A percentile compares a stretch with the other conserved stretches of the same genome.
Evolutionary conservation across 2,113 vertebrate genomes (phyloP).

Genomic region (Sprattus sprattus): DNA sequence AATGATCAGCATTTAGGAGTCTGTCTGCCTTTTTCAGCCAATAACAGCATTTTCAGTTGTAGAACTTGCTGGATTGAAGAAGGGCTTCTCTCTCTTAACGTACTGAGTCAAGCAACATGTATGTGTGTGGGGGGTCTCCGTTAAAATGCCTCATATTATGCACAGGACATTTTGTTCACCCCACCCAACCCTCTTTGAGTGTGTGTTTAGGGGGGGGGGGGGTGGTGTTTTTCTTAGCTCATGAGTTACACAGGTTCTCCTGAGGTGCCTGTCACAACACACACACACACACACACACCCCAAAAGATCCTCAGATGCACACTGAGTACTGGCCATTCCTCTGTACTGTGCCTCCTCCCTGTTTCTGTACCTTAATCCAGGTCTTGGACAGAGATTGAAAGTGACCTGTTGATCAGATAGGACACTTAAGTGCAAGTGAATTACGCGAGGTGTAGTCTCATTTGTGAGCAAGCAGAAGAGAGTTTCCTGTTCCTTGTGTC

Average conservation of each 20-base stretch:
- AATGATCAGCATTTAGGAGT: constrained; percentile 7
- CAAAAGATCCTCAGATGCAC: neutral
- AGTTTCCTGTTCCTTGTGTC: neutral
- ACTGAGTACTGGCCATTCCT: neutral
- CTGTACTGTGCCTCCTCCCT: neutral
- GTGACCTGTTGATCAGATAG: no score
- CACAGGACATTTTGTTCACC: neutral
- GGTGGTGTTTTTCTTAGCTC: neutral
- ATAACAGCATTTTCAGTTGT: neutral
- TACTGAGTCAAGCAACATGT: neutral
- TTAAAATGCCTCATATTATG: neutral
- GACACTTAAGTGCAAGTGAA: no score
- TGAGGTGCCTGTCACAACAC: neutral
- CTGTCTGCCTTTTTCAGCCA: constrained; percentile 7
- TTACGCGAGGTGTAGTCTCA: no score
- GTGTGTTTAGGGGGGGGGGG: neutral
- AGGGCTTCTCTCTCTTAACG: neutral
- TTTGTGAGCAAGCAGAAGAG: no score
- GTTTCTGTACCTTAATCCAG: no score
- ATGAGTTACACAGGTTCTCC: neutral
- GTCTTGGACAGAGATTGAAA: no score
- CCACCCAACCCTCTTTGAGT: neutral
- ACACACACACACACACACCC: neutral
- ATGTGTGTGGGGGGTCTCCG: neutral
- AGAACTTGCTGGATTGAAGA: constrained; percentile 10